Evolutionary conservation across 1,140 invertebrate genomes (phyloP), one percentile per base, ranked within the genome.

Genomic region (Steinernema feltiae): DNA sequence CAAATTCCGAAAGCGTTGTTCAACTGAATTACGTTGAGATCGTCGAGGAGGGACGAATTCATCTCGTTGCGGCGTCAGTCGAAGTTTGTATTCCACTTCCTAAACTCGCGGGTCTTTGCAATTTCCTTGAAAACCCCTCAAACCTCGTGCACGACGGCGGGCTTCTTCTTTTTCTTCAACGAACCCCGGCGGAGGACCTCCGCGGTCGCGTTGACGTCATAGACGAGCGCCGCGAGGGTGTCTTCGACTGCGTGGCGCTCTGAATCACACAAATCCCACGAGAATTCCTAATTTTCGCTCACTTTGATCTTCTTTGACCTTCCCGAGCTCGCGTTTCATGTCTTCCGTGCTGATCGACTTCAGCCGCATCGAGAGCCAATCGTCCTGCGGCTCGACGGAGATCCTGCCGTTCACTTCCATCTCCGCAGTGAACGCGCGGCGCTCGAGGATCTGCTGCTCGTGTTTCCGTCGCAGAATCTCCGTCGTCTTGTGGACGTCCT

Each of bases 151-250:
- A 74, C 73, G 7, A 74, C 32, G n/a, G 30, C 27, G 18, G 48
- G 31, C 69, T 74, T 76, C 72, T 76, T 76, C 18, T 77, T 73
- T 46, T 75, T 75, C 75, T 84, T 83, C 71, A 81, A 70, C 29
- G 76, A 80, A 24, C 82, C 82, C 30, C 82, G 71, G 71, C 85
- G 76, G 18, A 85, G 71, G n/a, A 85, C 84, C 75, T 85, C 84
- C 3, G 84, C 84, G 0, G 84, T 85, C 17, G 84, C 84, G 72
- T 85, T 86, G n/a, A 86, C 85, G 76, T 85, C 84, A 72, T 86
- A 86, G 24, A 86, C 85, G 3, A 85, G 71, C n/a, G 84, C 84
- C 12, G 84, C 84, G 30, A 85, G 73, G 17, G 84, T 85, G 76
- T 85, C 84, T 2, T 74, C 77, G 1, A 86, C 85, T 1, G 79